Evolutionary conservation across 2,888 invertebrate species (phyloP), one percentile per base, ranked within the genome.

Genomic region (Lysandra coridon): DNA sequence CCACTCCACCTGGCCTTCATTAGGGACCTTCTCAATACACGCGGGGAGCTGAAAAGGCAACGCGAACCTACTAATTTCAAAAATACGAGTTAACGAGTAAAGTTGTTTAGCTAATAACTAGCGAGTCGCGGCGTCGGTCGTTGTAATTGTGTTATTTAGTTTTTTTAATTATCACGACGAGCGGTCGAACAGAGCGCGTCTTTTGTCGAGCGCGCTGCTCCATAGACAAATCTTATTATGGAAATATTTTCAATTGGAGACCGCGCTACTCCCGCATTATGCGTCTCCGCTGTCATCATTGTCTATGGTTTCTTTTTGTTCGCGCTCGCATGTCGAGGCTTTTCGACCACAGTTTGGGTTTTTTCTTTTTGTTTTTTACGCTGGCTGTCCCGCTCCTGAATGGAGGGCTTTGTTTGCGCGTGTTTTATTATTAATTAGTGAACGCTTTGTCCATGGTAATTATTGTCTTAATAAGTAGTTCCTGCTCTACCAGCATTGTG

Each of bases 341-440:
- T 93, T 94, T 94, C 93, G 94, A 93, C 94, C 94, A 94, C 91
- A 93, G 93, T 94, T 94, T 94, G 89, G 92, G 92, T 92, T 90
- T 88, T 87, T 89, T 86, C 84, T 85, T 85, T 85, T 86, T 83
- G 82, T 90, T 91, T 90, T 91, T 88, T 88, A 84, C 85, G 83
- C 84, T 82, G 84, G 89, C 91, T 90, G 93, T 91, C 91, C 91
- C 89, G 89, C 90, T 91, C 92, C 90, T 93, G 93, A 93, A 94
- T 93, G 90, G 92, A 87, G 88, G 87, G 87, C 91, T 92, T 94
- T 94, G 93, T 94, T 93, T 93, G 92, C 90, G 91, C 91, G 91
- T 93, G 94, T 94, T 93, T 94, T 94, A 94, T 94, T 94, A 94
- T 94, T 94, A 94, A 94, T 94, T 94, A 94, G 94, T 93, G 94